Evolutionary conservation across 2,888 invertebrate genomes (phyloP), one percentile per base, ranked within the genome.

Genomic region (Fragum sueziense): DNA sequence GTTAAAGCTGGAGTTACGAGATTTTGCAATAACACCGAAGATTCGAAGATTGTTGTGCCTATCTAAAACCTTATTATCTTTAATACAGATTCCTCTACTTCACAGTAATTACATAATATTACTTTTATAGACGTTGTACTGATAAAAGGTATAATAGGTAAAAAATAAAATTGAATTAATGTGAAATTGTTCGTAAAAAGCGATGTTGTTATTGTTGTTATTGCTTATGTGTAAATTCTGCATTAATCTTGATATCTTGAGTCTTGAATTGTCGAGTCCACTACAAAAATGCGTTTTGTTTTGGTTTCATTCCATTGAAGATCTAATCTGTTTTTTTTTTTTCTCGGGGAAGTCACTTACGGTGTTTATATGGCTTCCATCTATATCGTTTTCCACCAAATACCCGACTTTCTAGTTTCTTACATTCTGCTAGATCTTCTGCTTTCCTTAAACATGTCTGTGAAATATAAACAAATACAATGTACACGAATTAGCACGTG

Each of bases 291-390:
- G 22, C 6, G 6, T 22, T 22, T 22, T 11, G n/a, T 7, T 52
- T 52, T 52, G 52, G 22, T 52, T 6, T 20, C 22, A n/a, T n/a
- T 6, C 7, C 7, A 52, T 52, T 52, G 52, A n/a, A n/a, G n/a
- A n/a, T 41, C 41, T 14, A 14, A 17, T 41, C 11, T 17, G 41
- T 14, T 41, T 41, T 6, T 11, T 52, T 22, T n/a, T 52, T n/a
- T 6, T 11, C 7, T 11, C 6, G 7, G 52, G 20, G 29, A 14
- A 57, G 17, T 41, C 70, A 82, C 85, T 74, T 80, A 87, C 87
- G 83, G 52, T 86, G 77, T 62, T 52, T 72, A 67, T 87, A 87
- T 0, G 87, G 86, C 11, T 76, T 68, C 87, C 87, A 87, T 31
- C 81, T 70, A 70, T 86, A 87, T 25, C 84, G 71, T 70, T 83